A percentile compares a stretch with the other conserved stretches of the same genome.
phyloP scores from a whole-genome alignment of 2,888 invertebrate species.

The Eupithecia subfuscata region DNA sequence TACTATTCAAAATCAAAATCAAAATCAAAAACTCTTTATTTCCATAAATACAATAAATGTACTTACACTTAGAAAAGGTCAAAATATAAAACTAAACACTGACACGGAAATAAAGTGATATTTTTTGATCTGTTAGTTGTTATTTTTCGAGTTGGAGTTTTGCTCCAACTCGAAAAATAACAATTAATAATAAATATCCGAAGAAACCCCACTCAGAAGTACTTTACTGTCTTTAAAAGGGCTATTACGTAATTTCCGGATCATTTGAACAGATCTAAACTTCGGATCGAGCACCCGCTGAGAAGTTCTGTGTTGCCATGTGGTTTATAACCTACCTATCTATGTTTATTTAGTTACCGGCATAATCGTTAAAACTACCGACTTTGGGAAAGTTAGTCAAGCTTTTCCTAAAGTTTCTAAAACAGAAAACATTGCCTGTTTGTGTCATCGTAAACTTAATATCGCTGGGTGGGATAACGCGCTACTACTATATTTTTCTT shows the following conservation, averaged over 20 bases:
- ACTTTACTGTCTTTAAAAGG: slow-evolving; percentile 27
- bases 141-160: no score
- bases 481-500: background rate
- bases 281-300: slow-evolving; percentile 28
- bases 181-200: slow-evolving; percentile 1
- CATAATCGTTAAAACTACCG: background rate
- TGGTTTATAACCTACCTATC: slow-evolving; percentile 17
- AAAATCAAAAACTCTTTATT: no score
- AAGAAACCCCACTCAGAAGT: slow-evolving; percentile 25
- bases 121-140: no score
- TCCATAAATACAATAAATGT: no score
- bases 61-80: no score
- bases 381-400: slow-evolving; percentile 22
- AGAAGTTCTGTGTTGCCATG: slow-evolving; percentile 24
- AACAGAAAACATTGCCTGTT: background rate
- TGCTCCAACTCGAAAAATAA: no score
- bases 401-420: slow-evolving; percentile 11
- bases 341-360: background rate
- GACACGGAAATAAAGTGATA: no score
- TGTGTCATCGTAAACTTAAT: background rate
- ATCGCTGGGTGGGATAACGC: background rate
- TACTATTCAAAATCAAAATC: no score
- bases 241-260: slow-evolving; percentile 32
- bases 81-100: no score
- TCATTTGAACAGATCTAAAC: slow-evolving; percentile 29